These are phyloP conservation scores for Notothenia coriiceps DNA, from an alignment of 2,113 vertebrate genomes.

Conservation along the genomic window DNA sequence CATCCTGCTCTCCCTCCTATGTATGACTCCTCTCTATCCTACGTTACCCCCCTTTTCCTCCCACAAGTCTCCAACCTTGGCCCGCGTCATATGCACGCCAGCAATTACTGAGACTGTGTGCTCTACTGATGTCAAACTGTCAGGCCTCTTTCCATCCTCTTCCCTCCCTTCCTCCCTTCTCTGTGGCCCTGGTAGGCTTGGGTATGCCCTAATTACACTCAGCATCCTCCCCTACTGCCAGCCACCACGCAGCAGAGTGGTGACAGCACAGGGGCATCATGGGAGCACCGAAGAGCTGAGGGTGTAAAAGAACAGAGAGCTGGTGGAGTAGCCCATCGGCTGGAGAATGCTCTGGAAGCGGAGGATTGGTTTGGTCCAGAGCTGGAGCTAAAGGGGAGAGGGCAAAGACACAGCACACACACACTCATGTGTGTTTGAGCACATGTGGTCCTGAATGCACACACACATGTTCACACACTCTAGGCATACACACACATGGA, in stretches of 20 bases:
- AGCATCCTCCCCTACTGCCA: constrained; percentile 65
- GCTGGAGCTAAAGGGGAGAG: constrained; percentile 16
- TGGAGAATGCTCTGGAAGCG: constrained; percentile 34
- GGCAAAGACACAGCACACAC: constrained; percentile 9
- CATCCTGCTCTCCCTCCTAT: constrained; percentile 32
- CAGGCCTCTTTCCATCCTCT: constrained; percentile 51
- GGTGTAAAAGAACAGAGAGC: constrained; percentile 39
- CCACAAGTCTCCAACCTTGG: constrained; percentile 43
- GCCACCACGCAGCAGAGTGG: constrained; percentile 41
- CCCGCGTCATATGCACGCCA: constrained; percentile 49
- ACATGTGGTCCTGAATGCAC: too few relatives aligned
- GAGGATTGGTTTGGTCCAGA: constrained; percentile 49
- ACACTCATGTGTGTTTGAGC: background rate
- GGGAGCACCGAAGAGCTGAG: constrained; percentile 56
- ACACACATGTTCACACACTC: constrained; percentile 3
- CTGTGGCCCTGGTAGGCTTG: constrained; percentile 55
- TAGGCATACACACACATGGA: constrained; percentile 7
- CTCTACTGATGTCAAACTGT: constrained; percentile 78
- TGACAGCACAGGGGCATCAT: constrained; percentile 69
- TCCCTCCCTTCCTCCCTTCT: background rate
- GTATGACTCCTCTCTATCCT: constrained; percentile 45
- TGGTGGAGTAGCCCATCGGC: constrained; percentile 46
- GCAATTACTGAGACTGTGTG: constrained; percentile 73
- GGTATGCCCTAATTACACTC: constrained; percentile 78
- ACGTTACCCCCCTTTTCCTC: constrained; percentile 18